Base-by-base conservation (phyloP, 2,797 vertebrate species). In the Tokudaia tokunoshimensis region DNA sequence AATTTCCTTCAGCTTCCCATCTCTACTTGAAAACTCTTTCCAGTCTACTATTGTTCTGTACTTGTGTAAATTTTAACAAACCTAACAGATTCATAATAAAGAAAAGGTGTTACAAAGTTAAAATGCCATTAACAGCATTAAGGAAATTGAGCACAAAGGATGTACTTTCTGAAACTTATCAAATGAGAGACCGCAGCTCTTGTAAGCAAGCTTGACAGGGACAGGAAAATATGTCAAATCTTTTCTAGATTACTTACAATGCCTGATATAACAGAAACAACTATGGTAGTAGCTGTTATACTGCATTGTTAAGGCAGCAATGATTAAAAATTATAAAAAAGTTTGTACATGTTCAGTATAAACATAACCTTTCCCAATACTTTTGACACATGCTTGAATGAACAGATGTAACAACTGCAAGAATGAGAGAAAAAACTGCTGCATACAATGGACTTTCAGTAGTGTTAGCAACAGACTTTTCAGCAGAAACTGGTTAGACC, bases 51-150 rank as follows among this genome's bases (percentile, higher is more conserved):
- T 80, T 50, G 92, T 63, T 87, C 70, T 52, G 26, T 59, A 59
- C n/a, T 37, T 78, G 11, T 26, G 12, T 70, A 80, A 50, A 70
- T 79, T 92, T 93, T 61, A 65, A 63, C 13, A 44, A 3, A 93
- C 31, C 52, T 55, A 89, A 57, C 6, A 72, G 47, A 65, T 96
- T 63, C 74, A 17, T 84, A 47, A 87, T 41, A 55, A 85, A 94
- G 63, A 82, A 24, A 96, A 89, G 76, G 5, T 47, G 70, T 92
- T 79, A 50, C 11, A 92, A 96, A 94, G 26, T 70, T 87, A 47
- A 92, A 95, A 94, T 24, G 44, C n/a, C 65, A 89, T 96, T 94
- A 96, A 63, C 11, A 52, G 44, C 47, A 63, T 61, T 52, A 31
- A 83, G 37, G 52, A 93, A 86, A 44, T 29, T 67, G 67, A 76